Percentiles rank a stretch among this genome's conserved stretches.
Evolutionary conservation across 1,140 invertebrate species (phyloP).

Genomic region (Eueides isabella): DNA sequence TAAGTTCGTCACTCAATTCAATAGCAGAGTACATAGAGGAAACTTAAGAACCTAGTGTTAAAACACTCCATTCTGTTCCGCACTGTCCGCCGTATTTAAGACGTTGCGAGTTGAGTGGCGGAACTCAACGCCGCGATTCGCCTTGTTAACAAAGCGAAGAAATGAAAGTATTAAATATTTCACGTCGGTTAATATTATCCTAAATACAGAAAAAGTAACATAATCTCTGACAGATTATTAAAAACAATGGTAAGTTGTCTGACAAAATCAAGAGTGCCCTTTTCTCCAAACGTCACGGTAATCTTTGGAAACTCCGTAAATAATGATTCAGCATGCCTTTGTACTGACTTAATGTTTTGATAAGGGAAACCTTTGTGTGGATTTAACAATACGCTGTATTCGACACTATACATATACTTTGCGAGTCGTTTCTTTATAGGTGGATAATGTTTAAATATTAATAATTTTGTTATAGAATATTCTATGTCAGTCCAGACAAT

Average conservation of each 20-base stretch:
- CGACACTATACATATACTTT: not conserved
- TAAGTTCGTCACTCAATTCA: no score
- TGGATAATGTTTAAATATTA: not conserved
- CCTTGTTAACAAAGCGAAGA: no score
- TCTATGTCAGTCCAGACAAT: no score
- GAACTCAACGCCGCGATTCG: no score
- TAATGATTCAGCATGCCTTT: conserved; percentile 31
- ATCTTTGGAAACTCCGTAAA: conserved; percentile 13
- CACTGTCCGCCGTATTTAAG: no score
- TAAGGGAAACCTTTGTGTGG: conserved; percentile 34
- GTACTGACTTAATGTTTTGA: conserved; percentile 31
- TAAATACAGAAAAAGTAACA: not conserved
- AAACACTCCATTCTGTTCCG: no score
- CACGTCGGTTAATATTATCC: not conserved
- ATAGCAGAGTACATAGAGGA: no score
- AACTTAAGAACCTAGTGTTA: no score
- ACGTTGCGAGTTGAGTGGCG: no score
- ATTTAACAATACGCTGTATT: conserved; percentile 13
- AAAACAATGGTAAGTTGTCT: conserved; percentile 5
- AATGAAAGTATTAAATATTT: no score
- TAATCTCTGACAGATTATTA: not conserved
- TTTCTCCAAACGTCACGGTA: conserved; percentile 12
- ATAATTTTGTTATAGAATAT: not conserved
- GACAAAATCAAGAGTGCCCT: conserved; percentile 15
- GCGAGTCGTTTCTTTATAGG: not conserved